Conservation (phyloP, 2,797 vertebrate genomes). For the Falco berigora region DNA sequence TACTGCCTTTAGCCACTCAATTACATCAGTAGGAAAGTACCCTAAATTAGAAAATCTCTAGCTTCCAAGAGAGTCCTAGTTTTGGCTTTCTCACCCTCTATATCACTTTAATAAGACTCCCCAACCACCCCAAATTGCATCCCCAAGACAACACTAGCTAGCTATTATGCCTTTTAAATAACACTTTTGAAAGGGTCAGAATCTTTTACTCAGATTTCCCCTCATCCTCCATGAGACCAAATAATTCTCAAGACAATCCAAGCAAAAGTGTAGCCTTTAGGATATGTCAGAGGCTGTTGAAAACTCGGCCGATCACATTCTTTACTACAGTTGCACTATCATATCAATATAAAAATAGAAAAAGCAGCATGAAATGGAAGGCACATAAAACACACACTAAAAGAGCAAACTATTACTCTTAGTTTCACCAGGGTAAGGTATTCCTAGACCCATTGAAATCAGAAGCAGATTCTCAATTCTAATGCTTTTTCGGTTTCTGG, state of each 20-base stretch:
- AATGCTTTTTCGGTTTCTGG: not conserved
- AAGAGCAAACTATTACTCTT: not conserved
- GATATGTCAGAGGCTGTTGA: not conserved
- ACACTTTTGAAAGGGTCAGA: not conserved
- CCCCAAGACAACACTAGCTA: not conserved
- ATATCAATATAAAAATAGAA: not conserved
- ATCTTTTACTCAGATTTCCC: not conserved
- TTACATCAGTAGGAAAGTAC: not conserved
- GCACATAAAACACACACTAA: not conserved
- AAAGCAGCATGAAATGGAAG: not conserved
- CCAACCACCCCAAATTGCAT: not conserved
- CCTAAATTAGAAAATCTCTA: not conserved
- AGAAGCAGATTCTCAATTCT: not conserved
- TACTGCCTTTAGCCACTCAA: not conserved
- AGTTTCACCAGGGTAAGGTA: not conserved
- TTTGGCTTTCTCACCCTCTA: not conserved
- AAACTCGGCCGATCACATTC: not conserved
- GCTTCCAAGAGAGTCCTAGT: not conserved
- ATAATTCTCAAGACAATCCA: not conserved
- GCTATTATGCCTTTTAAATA: not conserved
- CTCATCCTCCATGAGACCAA: not conserved
- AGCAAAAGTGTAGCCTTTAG: not conserved
- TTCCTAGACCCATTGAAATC: not conserved
- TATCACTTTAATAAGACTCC: not conserved
- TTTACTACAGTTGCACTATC: not conserved